Percentiles rank a stretch among this genome's conserved stretches.
These are phyloP conservation scores for Eurosta solidaginis DNA, from an alignment of 1,140 invertebrate genomes.

Conservation along the genomic window DNA sequence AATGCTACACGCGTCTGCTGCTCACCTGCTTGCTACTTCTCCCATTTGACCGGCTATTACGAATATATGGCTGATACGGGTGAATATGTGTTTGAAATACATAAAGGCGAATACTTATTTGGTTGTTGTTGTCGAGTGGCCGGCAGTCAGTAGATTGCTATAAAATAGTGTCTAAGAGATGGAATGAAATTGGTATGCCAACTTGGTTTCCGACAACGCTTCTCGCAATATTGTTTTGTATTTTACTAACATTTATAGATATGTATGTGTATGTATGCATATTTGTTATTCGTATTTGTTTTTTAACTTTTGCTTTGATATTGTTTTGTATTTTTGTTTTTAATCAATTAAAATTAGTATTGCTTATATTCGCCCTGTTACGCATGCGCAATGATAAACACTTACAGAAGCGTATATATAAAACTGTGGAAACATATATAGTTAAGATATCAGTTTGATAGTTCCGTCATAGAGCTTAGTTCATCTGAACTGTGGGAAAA, in stretches of 20 bases:
- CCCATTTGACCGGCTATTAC: not conserved
- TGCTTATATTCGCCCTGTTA: not conserved
- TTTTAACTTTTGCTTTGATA: not conserved
- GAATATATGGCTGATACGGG: not conserved
- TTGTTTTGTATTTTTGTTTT: not conserved
- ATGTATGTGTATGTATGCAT: not conserved
- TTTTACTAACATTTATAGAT: not conserved
- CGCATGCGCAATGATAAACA: slow-evolving; percentile 12
- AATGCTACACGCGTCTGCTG: not conserved
- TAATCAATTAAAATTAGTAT: not conserved
- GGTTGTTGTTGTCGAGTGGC: no score
- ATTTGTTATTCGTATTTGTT: no score
- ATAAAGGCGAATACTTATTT: not conserved
- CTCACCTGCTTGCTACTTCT: not conserved
- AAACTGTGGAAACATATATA: no score
- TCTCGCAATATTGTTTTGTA: not conserved
- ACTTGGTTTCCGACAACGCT: slow-evolving; percentile 15
- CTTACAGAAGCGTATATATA: no score
- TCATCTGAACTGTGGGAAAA: no score
- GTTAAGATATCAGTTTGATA: no score
- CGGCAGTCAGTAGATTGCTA: no score
- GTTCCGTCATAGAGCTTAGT: no score
- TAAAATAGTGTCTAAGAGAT: not conserved
- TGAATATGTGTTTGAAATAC: not conserved
- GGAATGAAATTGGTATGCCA: slow-evolving; percentile 9